Percentiles rank a stretch among this genome's conserved stretches.
Conservation (phyloP, 2,113 vertebrate genomes). For the Psettodes erumei region DNA sequence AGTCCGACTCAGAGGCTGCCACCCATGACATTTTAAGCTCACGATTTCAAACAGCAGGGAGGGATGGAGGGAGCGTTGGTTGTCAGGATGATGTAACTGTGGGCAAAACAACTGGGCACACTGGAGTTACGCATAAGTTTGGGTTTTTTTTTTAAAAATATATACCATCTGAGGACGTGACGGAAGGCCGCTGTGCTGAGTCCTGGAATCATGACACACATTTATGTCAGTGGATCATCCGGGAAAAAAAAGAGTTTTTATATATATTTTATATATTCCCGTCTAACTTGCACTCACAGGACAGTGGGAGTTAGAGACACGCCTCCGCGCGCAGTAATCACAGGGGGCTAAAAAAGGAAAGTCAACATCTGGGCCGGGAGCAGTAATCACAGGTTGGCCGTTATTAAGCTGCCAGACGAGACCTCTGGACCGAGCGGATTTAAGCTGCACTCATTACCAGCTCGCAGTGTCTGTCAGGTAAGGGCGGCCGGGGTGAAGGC, state of each 20-base stretch:
- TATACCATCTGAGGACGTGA: not conserved
- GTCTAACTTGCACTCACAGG: conserved; percentile 42
- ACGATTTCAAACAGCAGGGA: not conserved
- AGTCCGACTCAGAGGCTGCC: no score
- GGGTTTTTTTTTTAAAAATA: no score
- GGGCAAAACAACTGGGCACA: not conserved
- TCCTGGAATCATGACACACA: conserved; percentile 25
- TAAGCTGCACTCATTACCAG: conserved; percentile 57
- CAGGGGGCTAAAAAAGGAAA: conserved; percentile 77
- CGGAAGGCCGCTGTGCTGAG: not conserved
- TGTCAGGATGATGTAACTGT: conserved; percentile 6
- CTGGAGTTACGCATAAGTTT: not conserved
- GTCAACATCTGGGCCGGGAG: conserved; percentile 77
- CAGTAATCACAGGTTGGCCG: conserved; percentile 79
- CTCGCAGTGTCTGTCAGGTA: conserved; percentile 46
- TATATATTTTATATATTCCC: conserved; percentile 10
- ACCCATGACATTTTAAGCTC: not conserved
- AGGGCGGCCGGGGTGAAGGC: conserved; percentile 53
- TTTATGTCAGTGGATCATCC: conserved; percentile 15
- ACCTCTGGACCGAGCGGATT: conserved; percentile 67
- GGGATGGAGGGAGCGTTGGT: not conserved
- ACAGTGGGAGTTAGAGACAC: conserved; percentile 19
- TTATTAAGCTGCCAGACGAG: conserved; percentile 72
- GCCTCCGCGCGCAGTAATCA: conserved; percentile 67
- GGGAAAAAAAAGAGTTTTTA: conserved; percentile 23